phyloP scores from a whole-genome alignment of 2,888 invertebrate species.

The Drosophila paramelanica region DNA sequence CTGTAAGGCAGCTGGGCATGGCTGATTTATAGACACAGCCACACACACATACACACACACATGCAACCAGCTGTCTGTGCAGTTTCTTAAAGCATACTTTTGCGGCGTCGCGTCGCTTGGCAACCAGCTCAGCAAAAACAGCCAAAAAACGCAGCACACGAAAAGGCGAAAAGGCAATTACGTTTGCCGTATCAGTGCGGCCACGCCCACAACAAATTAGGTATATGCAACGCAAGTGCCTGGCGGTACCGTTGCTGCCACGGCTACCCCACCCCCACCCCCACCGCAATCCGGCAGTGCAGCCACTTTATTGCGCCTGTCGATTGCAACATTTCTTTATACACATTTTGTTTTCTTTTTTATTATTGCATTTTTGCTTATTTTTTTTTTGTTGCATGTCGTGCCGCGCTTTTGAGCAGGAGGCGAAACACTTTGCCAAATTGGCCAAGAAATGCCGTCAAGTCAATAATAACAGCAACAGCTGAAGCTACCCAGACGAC shows the following conservation, averaged over 20 bases:
- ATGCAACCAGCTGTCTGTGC: conserved; percentile 28
- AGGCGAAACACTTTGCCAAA: conserved; percentile 76
- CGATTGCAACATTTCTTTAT: conserved; percentile 59
- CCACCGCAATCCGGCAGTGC: neutral
- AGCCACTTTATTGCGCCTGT: conserved; percentile 73
- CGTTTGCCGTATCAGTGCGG: conserved; percentile 62
- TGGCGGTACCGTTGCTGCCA: conserved; percentile 63
- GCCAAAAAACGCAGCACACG: conserved; percentile 27
- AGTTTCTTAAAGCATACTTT: conserved; percentile 52
- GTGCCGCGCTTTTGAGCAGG: conserved; percentile 27
- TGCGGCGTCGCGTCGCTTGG: conserved; percentile 42
- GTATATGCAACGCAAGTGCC: conserved; percentile 66
- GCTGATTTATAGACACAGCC: conserved; percentile 53
- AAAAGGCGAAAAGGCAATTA: conserved; percentile 76
- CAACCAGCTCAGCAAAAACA: conserved; percentile 31
- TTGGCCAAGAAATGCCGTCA: conserved; percentile 73
- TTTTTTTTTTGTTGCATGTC: conserved; percentile 43
- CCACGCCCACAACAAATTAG: conserved; percentile 77
- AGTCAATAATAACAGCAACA: conserved; percentile 57
- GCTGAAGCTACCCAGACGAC: conserved; percentile 42
- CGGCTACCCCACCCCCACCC: conserved; percentile 2
- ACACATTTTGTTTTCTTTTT: conserved; percentile 3
- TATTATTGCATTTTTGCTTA: conserved; percentile 5
- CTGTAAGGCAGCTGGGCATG: conserved; percentile 22
- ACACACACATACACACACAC: conserved; percentile 3